These are phyloP conservation scores for Embidobia sp. DNA, from an alignment of 2,888 invertebrate species.

Conservation along the genomic window DNA sequence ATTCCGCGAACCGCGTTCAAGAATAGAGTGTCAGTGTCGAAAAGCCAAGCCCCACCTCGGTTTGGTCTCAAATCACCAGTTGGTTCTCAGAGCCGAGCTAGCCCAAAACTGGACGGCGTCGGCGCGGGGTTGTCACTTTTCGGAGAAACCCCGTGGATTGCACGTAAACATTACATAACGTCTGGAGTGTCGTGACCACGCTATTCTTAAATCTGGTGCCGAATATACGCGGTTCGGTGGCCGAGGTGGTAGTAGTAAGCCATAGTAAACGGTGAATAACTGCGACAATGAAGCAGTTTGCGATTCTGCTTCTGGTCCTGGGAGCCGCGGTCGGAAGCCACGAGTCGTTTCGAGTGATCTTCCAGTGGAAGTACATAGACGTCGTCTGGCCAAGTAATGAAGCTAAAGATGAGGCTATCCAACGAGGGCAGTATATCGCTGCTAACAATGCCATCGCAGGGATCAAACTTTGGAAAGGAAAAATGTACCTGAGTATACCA, in stretches of 20 bases:
- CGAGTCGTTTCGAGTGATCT: slow-evolving; percentile 86
- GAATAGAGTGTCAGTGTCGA: slow-evolving; percentile 63
- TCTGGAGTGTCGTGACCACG: slow-evolving; percentile 26
- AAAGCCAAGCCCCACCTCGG: not conserved
- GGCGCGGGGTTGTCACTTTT: too few species aligned
- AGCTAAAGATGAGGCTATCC: slow-evolving; percentile 83
- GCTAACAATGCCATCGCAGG: slow-evolving; percentile 87
- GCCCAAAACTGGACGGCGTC: too few species aligned
- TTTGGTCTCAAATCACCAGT: too few species aligned
- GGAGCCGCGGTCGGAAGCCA: slow-evolving; percentile 65
- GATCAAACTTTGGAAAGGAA: slow-evolving; percentile 86
- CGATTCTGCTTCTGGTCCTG: slow-evolving; percentile 49
- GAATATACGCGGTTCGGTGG: slow-evolving; percentile 40
- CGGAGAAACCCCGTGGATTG: not conserved
- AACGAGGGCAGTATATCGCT: slow-evolving; percentile 85
- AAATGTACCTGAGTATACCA: slow-evolving; percentile 87
- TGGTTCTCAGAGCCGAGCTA: too few species aligned
- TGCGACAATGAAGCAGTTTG: slow-evolving; percentile 13
- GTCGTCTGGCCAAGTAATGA: slow-evolving; percentile 86
- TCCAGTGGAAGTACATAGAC: slow-evolving; percentile 88
- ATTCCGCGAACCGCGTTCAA: slow-evolving; percentile 64
- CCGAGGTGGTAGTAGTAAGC: too few species aligned
- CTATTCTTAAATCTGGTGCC: slow-evolving; percentile 43
- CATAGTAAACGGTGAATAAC: not conserved
- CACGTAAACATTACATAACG: slow-evolving; percentile 55